Conservation (phyloP, 2,888 invertebrate species). For the Leucoptera coffeella region DNA sequence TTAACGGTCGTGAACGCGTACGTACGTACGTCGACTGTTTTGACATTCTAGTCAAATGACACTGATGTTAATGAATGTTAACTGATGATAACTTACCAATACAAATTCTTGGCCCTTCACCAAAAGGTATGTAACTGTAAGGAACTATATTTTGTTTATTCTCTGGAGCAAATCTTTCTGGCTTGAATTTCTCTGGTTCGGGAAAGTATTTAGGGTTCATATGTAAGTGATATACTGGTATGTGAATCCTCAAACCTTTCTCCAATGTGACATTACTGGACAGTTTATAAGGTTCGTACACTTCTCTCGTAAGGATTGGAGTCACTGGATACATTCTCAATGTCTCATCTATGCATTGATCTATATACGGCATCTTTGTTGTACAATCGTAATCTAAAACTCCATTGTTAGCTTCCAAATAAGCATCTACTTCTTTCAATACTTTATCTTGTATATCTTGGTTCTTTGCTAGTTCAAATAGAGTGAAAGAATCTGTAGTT, state of each 20-base stretch:
- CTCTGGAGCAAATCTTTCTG: constrained; percentile 5
- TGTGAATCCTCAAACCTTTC: constrained; percentile 3
- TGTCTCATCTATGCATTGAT: constrained; percentile 32
- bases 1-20: no score
- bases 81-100: constrained; percentile 7
- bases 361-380: constrained; percentile 35
- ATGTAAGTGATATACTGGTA: constrained; percentile 4
- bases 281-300: constrained; percentile 1
- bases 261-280: constrained; percentile 2
- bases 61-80: no score
- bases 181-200: constrained; percentile 3
- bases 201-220: constrained; percentile 4
- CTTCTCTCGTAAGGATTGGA: constrained; percentile 14
- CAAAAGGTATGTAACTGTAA: constrained; percentile 7
- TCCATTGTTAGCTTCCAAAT: constrained; percentile 18
- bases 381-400: constrained; percentile 33
- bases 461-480: constrained; percentile 40
- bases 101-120: constrained; percentile 8
- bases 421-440: constrained; percentile 23
- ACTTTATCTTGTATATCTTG: constrained; percentile 26
- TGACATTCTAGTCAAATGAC: no score
- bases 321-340: constrained; percentile 30
- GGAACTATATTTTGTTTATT: constrained; percentile 4
- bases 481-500: constrained; percentile 29
- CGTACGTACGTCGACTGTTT: no score